Conservation (phyloP, 1,140 invertebrate genomes). For the Drosophila busckii region DNA sequence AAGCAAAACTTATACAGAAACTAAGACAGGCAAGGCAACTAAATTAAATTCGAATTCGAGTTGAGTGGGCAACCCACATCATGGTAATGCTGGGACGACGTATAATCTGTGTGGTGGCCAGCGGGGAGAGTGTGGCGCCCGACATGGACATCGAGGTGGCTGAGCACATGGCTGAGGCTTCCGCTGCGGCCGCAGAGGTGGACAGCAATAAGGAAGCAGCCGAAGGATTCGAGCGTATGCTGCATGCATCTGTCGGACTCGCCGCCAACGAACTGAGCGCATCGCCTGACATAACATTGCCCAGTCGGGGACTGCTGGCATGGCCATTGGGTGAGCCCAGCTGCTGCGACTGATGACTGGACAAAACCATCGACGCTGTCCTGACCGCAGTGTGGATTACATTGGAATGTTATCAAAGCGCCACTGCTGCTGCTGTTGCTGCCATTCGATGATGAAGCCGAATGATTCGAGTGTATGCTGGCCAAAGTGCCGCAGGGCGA, state of each 20-base stretch:
- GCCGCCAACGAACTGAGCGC: slow-evolving; percentile 70
- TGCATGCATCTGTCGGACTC: slow-evolving; percentile 75
- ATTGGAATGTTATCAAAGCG: slow-evolving; percentile 66
- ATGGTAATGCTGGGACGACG: slow-evolving; percentile 77
- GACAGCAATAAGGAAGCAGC: slow-evolving; percentile 71
- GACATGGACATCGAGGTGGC: slow-evolving; percentile 49
- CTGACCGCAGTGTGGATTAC: slow-evolving; percentile 28
- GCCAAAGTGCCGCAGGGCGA: slow-evolving; percentile 66
- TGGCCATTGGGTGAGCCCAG: slow-evolving; percentile 65
- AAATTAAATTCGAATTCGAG: slow-evolving; percentile 14
- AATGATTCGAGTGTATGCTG: slow-evolving; percentile 71
- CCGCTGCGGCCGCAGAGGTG: slow-evolving; percentile 61
- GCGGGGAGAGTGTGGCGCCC: slow-evolving; percentile 69
- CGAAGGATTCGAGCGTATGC: slow-evolving; percentile 77
- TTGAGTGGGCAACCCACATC: slow-evolving; percentile 65
- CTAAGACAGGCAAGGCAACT: slow-evolving; percentile 25
- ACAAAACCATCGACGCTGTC: slow-evolving; percentile 46
- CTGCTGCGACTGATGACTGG: slow-evolving; percentile 34
- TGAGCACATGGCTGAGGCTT: slow-evolving; percentile 53
- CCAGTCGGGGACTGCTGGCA: slow-evolving; percentile 51
- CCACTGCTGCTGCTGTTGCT: slow-evolving; percentile 71
- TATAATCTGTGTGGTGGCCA: slow-evolving; percentile 75
- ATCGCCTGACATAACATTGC: slow-evolving; percentile 51
- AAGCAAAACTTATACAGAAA: slow-evolving; percentile 1
- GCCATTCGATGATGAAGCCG: slow-evolving; percentile 65